phyloP scores from a whole-genome alignment of 2,113 vertebrate species.

The Tragelaphus scriptus region DNA sequence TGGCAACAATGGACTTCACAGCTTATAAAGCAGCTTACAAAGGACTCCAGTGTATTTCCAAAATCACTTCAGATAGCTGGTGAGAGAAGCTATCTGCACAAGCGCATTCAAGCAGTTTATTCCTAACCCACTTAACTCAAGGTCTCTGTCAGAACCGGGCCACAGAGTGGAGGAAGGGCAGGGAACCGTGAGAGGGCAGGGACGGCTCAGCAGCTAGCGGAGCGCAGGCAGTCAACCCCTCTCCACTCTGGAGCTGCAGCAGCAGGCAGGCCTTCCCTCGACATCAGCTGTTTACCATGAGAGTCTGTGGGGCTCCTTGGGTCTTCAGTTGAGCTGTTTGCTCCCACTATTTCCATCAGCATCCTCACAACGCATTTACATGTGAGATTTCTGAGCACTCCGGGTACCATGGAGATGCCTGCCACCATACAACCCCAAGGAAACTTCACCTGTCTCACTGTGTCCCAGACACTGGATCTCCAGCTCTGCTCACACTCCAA shows the following conservation, averaged over 20 bases:
- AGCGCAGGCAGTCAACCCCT: not conserved
- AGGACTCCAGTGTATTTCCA: conserved; percentile 67
- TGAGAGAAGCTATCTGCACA: conserved; percentile 68
- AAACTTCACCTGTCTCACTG: not conserved
- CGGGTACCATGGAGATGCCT: not conserved
- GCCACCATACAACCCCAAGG: not conserved
- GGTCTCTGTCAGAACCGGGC: conserved; percentile 28
- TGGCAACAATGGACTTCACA: conserved; percentile 71
- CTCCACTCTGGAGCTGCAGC: not conserved
- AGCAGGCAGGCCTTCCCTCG: not conserved
- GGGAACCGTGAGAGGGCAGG: not conserved
- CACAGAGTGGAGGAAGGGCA: not conserved
- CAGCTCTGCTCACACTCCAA: not conserved
- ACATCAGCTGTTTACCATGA: not conserved
- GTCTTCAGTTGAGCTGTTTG: not conserved
- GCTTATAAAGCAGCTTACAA: conserved; percentile 70
- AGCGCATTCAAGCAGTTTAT: conserved; percentile 66
- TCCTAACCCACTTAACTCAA: conserved; percentile 66
- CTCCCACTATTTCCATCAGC: not conserved
- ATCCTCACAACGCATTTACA: not conserved
- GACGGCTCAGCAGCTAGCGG: not conserved
- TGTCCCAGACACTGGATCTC: not conserved
- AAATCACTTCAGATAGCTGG: conserved; percentile 66
- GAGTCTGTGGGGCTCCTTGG: not conserved
- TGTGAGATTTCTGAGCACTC: not conserved